Conservation (phyloP, 1,140 invertebrate species). For the Brachionus rotundiformis region DNA sequence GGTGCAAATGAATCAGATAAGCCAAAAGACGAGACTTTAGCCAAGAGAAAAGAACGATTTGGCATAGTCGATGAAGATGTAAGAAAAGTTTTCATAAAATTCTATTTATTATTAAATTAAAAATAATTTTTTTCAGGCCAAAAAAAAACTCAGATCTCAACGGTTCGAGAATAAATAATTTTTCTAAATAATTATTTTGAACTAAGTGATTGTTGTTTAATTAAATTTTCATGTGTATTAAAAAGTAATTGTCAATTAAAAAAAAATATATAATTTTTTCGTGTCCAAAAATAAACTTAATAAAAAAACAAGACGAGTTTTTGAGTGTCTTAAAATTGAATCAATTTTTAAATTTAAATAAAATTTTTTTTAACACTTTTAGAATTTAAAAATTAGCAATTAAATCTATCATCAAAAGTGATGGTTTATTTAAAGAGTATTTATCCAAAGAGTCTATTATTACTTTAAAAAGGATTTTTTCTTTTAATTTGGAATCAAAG, state of each 20-base stretch:
- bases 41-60: conserved; percentile 50
- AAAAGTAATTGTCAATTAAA: not conserved
- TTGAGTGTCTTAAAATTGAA: not conserved
- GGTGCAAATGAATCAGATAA: not conserved
- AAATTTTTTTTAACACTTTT: too few species aligned
- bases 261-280: not conserved
- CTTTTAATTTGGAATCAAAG: too few species aligned
- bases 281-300: not conserved
- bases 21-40: not conserved
- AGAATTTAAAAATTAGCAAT: too few species aligned
- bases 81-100: too few species aligned
- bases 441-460: too few species aligned
- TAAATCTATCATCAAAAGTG: too few species aligned
- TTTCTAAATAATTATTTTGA: not conserved
- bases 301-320: not conserved
- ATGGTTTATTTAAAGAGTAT: too few species aligned
- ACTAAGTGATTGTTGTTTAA: not conserved
- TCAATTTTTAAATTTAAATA: not conserved
- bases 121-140: not conserved
- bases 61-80: conserved; percentile 47
- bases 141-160: conserved; percentile 24
- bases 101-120: too few species aligned
- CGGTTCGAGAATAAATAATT: conserved; percentile 19
- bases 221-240: conserved; percentile 10
- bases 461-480: too few species aligned